Conservation (phyloP, 2,113 vertebrate species). For the Phoxinus phoxinus region DNA sequence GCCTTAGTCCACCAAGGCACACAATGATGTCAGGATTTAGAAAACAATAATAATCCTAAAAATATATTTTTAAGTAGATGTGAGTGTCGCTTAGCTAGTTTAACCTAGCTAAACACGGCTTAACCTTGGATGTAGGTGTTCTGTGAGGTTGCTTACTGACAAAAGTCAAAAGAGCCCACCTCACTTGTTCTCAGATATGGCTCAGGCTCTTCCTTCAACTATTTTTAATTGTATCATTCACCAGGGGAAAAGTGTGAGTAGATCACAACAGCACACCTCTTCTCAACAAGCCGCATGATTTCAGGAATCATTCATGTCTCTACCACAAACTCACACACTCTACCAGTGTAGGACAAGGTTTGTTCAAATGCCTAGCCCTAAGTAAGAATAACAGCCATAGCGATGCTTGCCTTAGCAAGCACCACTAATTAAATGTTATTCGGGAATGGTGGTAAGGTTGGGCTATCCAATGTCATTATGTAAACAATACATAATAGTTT, state of each 20-base stretch:
- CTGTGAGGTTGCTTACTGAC: background rate
- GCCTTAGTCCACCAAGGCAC: background rate
- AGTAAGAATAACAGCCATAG: background rate
- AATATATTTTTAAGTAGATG: background rate
- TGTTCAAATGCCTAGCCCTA: background rate
- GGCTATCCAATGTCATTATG: background rate
- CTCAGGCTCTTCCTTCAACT: background rate
- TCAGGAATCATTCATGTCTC: background rate
- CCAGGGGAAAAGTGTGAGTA: background rate
- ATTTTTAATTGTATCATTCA: background rate
- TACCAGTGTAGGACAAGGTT: background rate
- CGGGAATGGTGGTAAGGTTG: background rate
- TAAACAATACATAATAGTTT: constrained; percentile 30
- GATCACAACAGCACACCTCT: background rate
- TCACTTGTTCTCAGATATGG: background rate
- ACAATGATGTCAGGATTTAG: background rate
- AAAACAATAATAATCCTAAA: background rate
- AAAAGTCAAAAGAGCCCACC: background rate
- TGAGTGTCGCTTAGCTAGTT: too few species aligned
- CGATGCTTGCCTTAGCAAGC: background rate
- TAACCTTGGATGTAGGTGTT: background rate
- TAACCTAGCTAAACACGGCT: background rate
- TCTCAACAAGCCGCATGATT: background rate
- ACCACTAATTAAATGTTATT: background rate
- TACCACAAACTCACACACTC: too few species aligned